Evolutionary conservation across 2,888 invertebrate species (phyloP), one percentile per base, ranked within the genome.

Genomic region (Erebia epiphron): DNA sequence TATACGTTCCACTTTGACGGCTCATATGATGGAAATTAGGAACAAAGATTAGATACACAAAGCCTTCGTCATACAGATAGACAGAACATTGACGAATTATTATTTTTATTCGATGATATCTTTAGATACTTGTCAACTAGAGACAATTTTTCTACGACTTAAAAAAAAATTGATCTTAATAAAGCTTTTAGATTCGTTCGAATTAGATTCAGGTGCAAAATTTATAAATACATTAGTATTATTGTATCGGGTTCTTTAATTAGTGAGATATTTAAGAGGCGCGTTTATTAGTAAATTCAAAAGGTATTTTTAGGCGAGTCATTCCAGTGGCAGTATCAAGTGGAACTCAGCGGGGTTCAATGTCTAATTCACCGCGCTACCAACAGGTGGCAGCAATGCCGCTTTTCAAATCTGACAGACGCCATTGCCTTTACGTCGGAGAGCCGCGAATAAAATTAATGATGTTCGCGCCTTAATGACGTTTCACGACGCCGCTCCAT

Each of bases 401-500:
- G 86, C 91, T 88, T 90, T 91, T 92, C 89, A 91, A 91, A 90
- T 90, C 91, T 92, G 92, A 92, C 92, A 92, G 92, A 89, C 91
- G 92, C 92, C 91, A 90, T 91, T 91, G 91, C 90, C 85, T 91
- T 89, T 85, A 90, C 87, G 91, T 92, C 92, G 88, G 85, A 91
- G 88, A 88, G 92, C 91, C 91, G 93, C 93, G 92, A 92, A 92
- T 92, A 92, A 92, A 91, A 93, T 93, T 93, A 92, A 93, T 93
- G 92, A 92, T 93, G 90, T 90, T 90, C 89, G 90, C 90, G 90
- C 90, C 92, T 91, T 93, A 92, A 92, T 93, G 92, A 91, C 91
- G 92, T 88, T 88, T 89, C 90, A 90, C 92, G 91, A 91, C 87
- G 92, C 92, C 92, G 91, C 90, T 89, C 92, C 91, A 93, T 93